phyloP scores from a whole-genome alignment of 2,797 vertebrate genomes.

The Neomorphus geoffroyi region DNA sequence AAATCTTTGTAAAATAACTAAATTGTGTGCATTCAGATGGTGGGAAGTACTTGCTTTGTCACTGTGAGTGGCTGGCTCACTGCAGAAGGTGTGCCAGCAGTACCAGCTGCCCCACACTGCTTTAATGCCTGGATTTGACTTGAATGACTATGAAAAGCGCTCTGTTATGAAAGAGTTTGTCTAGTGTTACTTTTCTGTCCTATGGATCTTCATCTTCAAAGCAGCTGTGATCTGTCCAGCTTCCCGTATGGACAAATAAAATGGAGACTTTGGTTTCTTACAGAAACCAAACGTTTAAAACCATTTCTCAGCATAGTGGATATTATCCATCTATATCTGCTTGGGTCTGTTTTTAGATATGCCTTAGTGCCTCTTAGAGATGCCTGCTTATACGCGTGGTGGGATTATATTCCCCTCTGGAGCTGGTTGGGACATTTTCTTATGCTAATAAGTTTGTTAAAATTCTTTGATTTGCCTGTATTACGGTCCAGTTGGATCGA shows the following conservation, averaged over 20 bases:
- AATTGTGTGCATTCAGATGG: neutral
- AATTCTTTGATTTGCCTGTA: neutral
- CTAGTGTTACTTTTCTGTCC: neutral
- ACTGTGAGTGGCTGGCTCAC: neutral
- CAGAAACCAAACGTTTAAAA: neutral
- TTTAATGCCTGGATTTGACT: neutral
- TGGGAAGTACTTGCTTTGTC: neutral
- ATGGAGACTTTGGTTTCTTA: neutral
- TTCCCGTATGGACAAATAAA: neutral
- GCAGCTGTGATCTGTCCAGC: neutral
- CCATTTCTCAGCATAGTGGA: neutral
- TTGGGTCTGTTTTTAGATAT: neutral
- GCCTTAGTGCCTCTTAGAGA: neutral
- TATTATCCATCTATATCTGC: neutral
- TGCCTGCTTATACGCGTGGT: neutral
- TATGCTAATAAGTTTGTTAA: neutral
- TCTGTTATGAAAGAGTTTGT: neutral
- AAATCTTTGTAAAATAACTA: neutral
- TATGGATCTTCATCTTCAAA: neutral
- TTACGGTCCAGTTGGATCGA: neutral
- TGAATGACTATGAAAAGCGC: neutral
- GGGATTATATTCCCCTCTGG: neutral
- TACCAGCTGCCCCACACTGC: neutral
- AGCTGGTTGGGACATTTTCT: neutral
- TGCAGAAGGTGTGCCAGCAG: neutral